Evolutionary conservation across 2,888 invertebrate species (phyloP), one percentile per base, ranked within the genome.

Genomic region (Marronus borbonicus): DNA sequence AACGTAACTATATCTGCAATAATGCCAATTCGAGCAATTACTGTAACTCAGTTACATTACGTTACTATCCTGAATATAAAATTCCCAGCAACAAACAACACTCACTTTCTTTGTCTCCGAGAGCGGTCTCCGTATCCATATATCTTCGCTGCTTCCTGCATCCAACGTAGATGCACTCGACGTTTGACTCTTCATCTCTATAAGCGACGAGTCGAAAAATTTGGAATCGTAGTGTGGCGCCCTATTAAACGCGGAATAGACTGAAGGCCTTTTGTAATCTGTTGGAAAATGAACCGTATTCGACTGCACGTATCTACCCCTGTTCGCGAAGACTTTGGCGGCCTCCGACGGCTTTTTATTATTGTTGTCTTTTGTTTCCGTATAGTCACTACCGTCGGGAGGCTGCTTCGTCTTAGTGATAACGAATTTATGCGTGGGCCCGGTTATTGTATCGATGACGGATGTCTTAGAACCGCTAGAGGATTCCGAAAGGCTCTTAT

Each of bases 201-300:
- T 93, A 82, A 96, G 90, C 81, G 95, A 94, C 83, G 93, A 93
- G 88, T 96, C 96, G 86, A 96, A 96, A 90, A 94, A 96, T 81
- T 93, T 91, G 85, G 94, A 94, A 88, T 95, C 95, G 81, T 93
- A 90, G 88, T 96, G 96, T 2, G 93, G 93, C 66, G 88, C 87
- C 76, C 87, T 66, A 87, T 82, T 88, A 87, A 94, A 93, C 79
- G 94, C 89, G 14, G 91, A 89, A 83, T 92, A 91, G 28, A 93
- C 89, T 58, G 91, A 92, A n/a, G 92, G 92, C 50, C 92, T 90
- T 80, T 88, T 90, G 82, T 90, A 89, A 68, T 92, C 92, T 83
- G 91, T 90, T 76, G 93, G 91, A 87, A 93, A 92, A 88, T 93
- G 93, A 69, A 94, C 93, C 1, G 94, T 94, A 80, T 93, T 93